Base-by-base conservation (phyloP, 2,888 invertebrate species). In the Suillia variegata region DNA sequence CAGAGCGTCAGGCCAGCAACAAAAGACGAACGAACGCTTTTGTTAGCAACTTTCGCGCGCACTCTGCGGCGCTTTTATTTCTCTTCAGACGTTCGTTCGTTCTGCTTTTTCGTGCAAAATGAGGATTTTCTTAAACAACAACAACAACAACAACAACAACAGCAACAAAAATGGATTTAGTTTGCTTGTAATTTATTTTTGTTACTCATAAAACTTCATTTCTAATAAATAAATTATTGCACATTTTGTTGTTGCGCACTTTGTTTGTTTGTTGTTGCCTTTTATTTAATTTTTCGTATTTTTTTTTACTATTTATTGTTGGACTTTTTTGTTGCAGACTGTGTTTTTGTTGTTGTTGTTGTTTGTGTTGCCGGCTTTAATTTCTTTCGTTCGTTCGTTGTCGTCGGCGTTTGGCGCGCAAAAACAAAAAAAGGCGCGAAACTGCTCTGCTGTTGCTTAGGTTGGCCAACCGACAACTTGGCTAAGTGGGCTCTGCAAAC, bases 171-270 rank as follows among this genome's bases (percentile, higher is more conserved):
- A n/a, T n/a, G n/a, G n/a, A n/a, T n/a, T n/a, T n/a, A n/a, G n/a
- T n/a, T n/a, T n/a, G n/a, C n/a, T 48, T 48, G 48, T 48, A 20
- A 8, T 38, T 38, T 38, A 8, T 38, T 38, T 48, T 20, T 22
- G 20, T 22, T 26, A n/a, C n/a, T n/a, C n/a, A n/a, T n/a, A n/a
- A n/a, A n/a, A 31, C 24, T 38, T 13, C 13, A 18, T n/a, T 53
- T 53, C 22, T 53, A 38, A 38, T 52, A 24, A 15, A 12, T n/a
- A 53, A 53, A 38, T 53, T 53, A 42, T 53, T 53, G 38, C 53
- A 21, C 53, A 53, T 53, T 53, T 53, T 20, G 17, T 53, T 20
- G 17, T 12, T 15, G 15, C 21, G 13, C 17, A 42, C 42, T 20
- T 15, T 22, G n/a, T 53, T 53, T 53, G 38, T 21, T 42, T 53